These are phyloP conservation scores for Metacarcinus magister DNA, from an alignment of 2,888 invertebrate species.

Conservation along the genomic window DNA sequence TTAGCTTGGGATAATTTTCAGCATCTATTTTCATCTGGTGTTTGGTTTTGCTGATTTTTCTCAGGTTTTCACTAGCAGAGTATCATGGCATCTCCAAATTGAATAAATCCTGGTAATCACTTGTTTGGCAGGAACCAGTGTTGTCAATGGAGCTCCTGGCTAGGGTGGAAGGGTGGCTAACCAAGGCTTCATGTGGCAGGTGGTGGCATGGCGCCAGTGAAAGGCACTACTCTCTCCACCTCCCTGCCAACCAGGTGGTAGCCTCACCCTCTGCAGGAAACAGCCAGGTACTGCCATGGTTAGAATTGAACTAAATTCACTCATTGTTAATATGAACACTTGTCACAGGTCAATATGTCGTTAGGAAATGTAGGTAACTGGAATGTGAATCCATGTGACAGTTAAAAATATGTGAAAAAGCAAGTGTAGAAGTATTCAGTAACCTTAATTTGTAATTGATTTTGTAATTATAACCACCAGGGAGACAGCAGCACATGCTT, in stretches of 20 bases:
- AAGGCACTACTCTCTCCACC: slow-evolving; percentile 86
- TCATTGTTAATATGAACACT: slow-evolving; percentile 87
- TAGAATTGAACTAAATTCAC: slow-evolving; percentile 85
- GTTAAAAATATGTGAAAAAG: not conserved
- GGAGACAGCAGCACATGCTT: slow-evolving; percentile 91
- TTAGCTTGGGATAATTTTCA: too few relatives aligned
- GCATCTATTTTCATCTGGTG: too few relatives aligned
- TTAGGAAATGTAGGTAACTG: not conserved
- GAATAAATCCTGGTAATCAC: not conserved
- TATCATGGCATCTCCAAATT: not conserved
- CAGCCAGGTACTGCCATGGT: slow-evolving; percentile 66
- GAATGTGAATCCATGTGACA: not conserved
- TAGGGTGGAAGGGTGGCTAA: slow-evolving; percentile 94
- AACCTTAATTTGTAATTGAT: not conserved
- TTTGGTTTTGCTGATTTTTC: too few relatives aligned
- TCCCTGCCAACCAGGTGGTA: slow-evolving; percentile 71
- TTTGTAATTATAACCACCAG: slow-evolving; percentile 86
- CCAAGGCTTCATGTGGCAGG: slow-evolving; percentile 91
- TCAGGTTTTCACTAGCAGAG: too few relatives aligned
- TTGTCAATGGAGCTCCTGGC: slow-evolving; percentile 95
- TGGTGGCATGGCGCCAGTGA: slow-evolving; percentile 94
- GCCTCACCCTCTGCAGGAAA: slow-evolving; percentile 58
- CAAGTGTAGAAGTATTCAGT: not conserved
- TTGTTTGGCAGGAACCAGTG: slow-evolving; percentile 88
- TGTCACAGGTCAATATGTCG: not conserved